Base-by-base conservation (phyloP, 1,140 invertebrate genomes). In the Manduca sexta region DNA sequence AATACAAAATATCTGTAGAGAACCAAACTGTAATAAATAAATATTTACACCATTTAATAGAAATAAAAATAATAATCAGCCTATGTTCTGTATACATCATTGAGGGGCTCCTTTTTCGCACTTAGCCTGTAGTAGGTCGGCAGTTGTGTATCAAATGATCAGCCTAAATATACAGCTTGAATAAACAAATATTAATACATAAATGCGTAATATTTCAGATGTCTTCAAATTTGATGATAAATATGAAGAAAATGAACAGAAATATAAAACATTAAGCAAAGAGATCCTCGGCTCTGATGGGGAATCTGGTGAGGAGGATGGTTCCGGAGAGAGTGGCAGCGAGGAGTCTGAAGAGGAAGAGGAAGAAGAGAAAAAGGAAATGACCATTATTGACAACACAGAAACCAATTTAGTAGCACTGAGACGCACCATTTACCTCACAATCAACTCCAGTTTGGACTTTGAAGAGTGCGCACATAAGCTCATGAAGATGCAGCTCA, bases 381-480 rank as follows among this genome's bases (percentile, higher is more conserved):
- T 86, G 2, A 86, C 90, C 0, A 99, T 99, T 55, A 92, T 99
- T 51, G 98, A 99, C 71, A 96, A 96, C 51, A 99, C 98, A 0
- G 98, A 99, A 84, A 99, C 97, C 0, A 99, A 99, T 87, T 87
- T 99, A 58, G 92, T 98, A 41, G 93, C 95, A 1, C 86, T 99
- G 21, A 87, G 98, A 16, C 89, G 97, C 56, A 99, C 96, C 0
- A 98, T 99, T 50, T 99, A 99, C 85, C 86, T 99, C 16, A 99
- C 97, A 0, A 98, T 99, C 50, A 97, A 99, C 70, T 99, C 97
- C 0, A 99, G 97, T 86, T 91, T 99, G 57, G 96, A 99, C 77
- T 98, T 96, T 88, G 97, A 99, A 82, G 98, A 99, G 88, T 98
- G 97, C 85, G 97, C 97, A 14, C 98, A 99, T 73, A 99, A 99